Evolutionary conservation across 2,797 vertebrate species (phyloP), one percentile per base, ranked within the genome.

Genomic region (Rhynchotus rufescens): DNA sequence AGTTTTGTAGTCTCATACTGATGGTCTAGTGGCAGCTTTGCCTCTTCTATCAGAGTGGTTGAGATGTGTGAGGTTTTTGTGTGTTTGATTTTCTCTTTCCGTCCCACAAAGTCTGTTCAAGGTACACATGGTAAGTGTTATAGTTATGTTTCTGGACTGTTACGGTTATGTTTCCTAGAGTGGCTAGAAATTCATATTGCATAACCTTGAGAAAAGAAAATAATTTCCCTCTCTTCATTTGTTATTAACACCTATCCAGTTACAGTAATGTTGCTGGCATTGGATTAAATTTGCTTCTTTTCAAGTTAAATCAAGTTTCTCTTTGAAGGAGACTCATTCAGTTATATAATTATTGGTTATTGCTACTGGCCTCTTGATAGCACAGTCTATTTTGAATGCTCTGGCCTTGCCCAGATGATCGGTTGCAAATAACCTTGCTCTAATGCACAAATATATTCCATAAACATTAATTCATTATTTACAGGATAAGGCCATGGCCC

Each of bases 1-100:
- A 25, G 23, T 51, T 51, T 56, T 61, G 40, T 25, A 30, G 59
- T 32, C 22, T 25, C 0, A 0, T 34, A 51, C 19, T 5, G 45
- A 36, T n/a, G 28, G 8, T 42, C 15, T 32, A 56, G n/a, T 66
- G 17, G n/a, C 44, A 49, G 25, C 23, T 75, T 13, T n/a, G 7
- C 6, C 51, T 4, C 32, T 59, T 52, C 65, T 77, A 10, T 47
- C 28, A 44, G 12, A 51, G 42, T 11, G 22, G 10, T 52, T 28
- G 47, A 62, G 42, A 36, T 38, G 10, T 20, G 10, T 19, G 15
- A 30, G 15, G 28, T 61, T 60, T 69, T 17, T 5, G 20, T 69
- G 51, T 52, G 42, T 51, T 36, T 11, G 42, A 61, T 73, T 73
- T 61, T 28, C 32, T 52, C 26, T 28, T 9, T 30, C 54, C 10